Evolutionary conservation across 1,140 invertebrate genomes (phyloP).

Genomic region (Brachionus angularis): DNA sequence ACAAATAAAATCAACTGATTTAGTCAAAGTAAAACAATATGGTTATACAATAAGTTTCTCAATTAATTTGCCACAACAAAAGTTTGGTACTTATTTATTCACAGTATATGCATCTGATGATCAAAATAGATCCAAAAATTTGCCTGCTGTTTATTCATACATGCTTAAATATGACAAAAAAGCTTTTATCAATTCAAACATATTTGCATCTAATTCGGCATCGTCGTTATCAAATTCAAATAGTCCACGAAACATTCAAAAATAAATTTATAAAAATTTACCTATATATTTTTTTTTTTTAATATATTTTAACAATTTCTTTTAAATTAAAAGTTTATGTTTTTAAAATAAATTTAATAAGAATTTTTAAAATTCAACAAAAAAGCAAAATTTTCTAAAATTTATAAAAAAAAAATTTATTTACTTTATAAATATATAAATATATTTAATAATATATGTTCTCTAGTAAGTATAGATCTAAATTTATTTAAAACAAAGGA

Average conservation of each 20-base stretch:
- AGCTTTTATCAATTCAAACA: neutral
- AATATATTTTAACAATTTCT: neutral
- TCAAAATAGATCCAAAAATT: neutral
- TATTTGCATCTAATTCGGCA: slow-evolving; percentile 9
- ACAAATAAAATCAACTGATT: slow-evolving; percentile 28
- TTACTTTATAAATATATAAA: no score
- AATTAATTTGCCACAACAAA: neutral
- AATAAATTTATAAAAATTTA: neutral
- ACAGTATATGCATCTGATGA: slow-evolving; percentile 38
- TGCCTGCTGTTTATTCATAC: slow-evolving; percentile 38
- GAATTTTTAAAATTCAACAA: no score
- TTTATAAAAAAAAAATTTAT: no score
- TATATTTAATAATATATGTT: no score
- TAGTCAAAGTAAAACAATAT: slow-evolving; percentile 28
- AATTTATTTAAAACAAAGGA: no score
- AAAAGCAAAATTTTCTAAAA: no score
- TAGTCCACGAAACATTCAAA: neutral
- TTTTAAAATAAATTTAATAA: no score
- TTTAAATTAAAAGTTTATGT: no score
- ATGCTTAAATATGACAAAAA: slow-evolving; percentile 38
- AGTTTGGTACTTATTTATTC: slow-evolving; percentile 38
- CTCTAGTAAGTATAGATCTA: no score
- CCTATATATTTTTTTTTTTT: neutral
- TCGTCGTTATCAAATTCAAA: slow-evolving; percentile 3
- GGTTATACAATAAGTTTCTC: slow-evolving; percentile 34